These are phyloP conservation scores for Spinibarbus caldwelli DNA, from an alignment of 2,797 vertebrate genomes.

Conservation along the genomic window DNA sequence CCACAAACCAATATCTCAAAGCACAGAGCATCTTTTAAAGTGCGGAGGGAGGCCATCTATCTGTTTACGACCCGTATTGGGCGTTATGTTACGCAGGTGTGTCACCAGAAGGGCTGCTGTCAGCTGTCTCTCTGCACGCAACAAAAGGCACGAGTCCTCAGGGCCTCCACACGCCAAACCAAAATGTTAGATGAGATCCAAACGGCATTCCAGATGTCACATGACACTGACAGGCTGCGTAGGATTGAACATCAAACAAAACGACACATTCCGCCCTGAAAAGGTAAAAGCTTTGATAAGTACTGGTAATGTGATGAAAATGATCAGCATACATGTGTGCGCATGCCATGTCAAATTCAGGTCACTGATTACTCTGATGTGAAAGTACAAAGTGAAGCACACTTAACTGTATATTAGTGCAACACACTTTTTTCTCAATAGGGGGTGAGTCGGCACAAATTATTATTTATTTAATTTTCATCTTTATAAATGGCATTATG, in stretches of 20 bases:
- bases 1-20: not conserved
- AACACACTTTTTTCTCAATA: not conserved
- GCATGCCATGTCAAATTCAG: slow-evolving; percentile 9
- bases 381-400: slow-evolving; percentile 8
- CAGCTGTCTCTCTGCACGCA: slow-evolving; percentile 29
- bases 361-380: slow-evolving; percentile 23
- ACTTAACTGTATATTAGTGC: not conserved
- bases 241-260: slow-evolving; percentile 20
- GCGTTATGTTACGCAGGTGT: slow-evolving; percentile 47
- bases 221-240: not conserved
- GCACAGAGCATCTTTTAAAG: not conserved
- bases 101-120: slow-evolving; percentile 35
- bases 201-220: slow-evolving; percentile 29
- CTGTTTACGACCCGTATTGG: not conserved
- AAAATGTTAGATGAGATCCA: slow-evolving; percentile 23
- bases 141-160: slow-evolving; percentile 40
- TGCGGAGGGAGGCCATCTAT: not conserved
- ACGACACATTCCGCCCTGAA: slow-evolving; percentile 1
- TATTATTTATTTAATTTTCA: not conserved
- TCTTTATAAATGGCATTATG: slow-evolving; percentile 20
- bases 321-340: not conserved
- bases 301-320: slow-evolving; percentile 4
- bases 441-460: not conserved
- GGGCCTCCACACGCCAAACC: slow-evolving; percentile 9
- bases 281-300: slow-evolving; percentile 10